phyloP scores from a whole-genome alignment of 2,113 vertebrate species.

The Spilogale gracilis region DNA sequence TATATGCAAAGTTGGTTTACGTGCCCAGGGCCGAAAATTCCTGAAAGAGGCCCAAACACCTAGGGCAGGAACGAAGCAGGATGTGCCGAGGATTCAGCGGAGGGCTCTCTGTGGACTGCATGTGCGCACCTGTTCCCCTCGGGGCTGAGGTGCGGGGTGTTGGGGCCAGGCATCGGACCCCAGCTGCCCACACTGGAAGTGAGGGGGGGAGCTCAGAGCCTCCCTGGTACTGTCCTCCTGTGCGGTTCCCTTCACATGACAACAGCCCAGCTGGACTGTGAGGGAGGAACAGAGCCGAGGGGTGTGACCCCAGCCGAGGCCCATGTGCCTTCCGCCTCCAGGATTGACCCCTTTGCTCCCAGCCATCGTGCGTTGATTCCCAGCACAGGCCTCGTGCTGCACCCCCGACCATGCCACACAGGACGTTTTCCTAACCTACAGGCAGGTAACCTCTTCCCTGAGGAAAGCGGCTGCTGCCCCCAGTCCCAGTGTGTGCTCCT shows the following conservation, averaged over 20 bases:
- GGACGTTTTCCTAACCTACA: neutral
- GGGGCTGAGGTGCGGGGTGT: neutral
- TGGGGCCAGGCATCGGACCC: neutral
- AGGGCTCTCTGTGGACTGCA: accelerated
- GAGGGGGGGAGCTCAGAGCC: too few species aligned
- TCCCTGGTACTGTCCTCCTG: accelerated
- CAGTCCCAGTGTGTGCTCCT: accelerated
- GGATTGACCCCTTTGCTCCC: too few species aligned
- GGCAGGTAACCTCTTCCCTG: neutral
- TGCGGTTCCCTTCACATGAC: accelerated
- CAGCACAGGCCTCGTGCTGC: neutral
- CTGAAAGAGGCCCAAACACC: neutral
- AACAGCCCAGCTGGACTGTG: too few species aligned
- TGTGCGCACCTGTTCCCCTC: accelerated
- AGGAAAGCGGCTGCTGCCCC: accelerated
- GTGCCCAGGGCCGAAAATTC: neutral
- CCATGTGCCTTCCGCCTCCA: neutral
- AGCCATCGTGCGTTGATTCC: neutral
- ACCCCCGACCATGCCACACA: accelerated
- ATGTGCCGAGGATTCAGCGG: accelerated
- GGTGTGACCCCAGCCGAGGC: neutral
- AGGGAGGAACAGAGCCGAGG: accelerated
- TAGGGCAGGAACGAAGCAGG: too few species aligned
- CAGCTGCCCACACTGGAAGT: neutral
- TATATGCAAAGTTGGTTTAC: neutral